Percentiles rank a stretch among this genome's conserved stretches.
phyloP scores from a whole-genome alignment of 2,113 vertebrate genomes.

The Nanorana parkeri region DNA sequence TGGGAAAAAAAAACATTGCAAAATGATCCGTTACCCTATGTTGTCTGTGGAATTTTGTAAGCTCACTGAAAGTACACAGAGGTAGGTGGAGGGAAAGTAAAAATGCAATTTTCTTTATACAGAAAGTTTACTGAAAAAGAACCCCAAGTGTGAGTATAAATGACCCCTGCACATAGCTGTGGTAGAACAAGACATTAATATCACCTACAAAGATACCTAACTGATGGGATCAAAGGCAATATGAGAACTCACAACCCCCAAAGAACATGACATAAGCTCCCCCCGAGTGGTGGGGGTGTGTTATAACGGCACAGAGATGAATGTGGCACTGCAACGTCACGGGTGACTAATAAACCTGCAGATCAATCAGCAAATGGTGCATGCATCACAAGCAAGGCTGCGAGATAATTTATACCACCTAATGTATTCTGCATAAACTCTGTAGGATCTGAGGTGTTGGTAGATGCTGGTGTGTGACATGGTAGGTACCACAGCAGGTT shows the following conservation, averaged over 20 bases:
- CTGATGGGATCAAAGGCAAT: slow-evolving; percentile 19
- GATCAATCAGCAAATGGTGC: slow-evolving; percentile 27
- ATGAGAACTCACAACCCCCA: slow-evolving; percentile 27
- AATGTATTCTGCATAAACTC: slow-evolving; percentile 41
- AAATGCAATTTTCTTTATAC: slow-evolving; percentile 2
- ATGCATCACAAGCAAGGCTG: neutral
- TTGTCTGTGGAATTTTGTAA: slow-evolving; percentile 18
- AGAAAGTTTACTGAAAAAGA: slow-evolving; percentile 28
- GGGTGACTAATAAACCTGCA: slow-evolving; percentile 2
- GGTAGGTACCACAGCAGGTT: slow-evolving; percentile 12
- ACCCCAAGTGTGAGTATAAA: slow-evolving; percentile 37
- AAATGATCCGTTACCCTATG: neutral
- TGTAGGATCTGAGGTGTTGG: slow-evolving; percentile 18
- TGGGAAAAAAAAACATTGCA: neutral
- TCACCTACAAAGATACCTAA: slow-evolving; percentile 8
- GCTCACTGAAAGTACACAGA: slow-evolving; percentile 9
- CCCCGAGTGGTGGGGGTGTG: slow-evolving; percentile 23
- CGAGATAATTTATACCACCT: slow-evolving; percentile 1
- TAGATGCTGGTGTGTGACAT: slow-evolving; percentile 41
- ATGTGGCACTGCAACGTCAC: slow-evolving; percentile 6
- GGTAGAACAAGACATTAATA: slow-evolving; percentile 2
- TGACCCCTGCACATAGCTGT: slow-evolving; percentile 15
- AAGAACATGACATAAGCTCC: neutral
- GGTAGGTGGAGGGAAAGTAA: slow-evolving; percentile 33
- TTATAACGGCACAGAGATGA: slow-evolving; percentile 41